Evolutionary conservation across 1,140 invertebrate genomes (phyloP), one percentile per base, ranked within the genome.

Genomic region (Drosophila pectinifera): DNA sequence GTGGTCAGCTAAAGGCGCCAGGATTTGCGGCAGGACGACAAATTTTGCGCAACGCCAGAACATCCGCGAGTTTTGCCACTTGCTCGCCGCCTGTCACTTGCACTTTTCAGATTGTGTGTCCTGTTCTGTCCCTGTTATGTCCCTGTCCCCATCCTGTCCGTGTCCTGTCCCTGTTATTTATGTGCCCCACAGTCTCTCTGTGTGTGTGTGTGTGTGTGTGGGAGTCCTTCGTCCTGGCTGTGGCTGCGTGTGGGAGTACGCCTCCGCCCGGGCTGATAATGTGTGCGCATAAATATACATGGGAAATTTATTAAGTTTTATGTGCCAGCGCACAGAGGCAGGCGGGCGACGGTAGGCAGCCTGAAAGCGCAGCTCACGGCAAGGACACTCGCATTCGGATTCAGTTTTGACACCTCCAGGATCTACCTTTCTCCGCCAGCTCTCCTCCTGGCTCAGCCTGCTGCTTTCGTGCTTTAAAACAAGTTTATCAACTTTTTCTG

Each of bases 221-320:
- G 1, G 18, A 11, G 34, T 61, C 28, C 10, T 14, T 36, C 26
- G 56, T 53, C 49, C 49, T 34, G 36, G 4, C 36, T 38, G 14
- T n/a, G 4, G 18, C 10, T 28, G n/a, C 34, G 28, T 18, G 43
- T 20, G 64, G 14, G 64, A 8, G 36, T 28, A 65, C 42, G 43
- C 63, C 63, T 64, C 43, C 59, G 43, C 59, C 59, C 13, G 45
- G 26, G 13, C 38, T 39, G 85, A 88, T 85, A 79, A 86, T 89
- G 80, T 89, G 83, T 86, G 83, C 84, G 72, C 83, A 88, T 86
- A 79, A 89, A 86, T 88, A 82, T 88, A 78, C 83, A 78, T 65
- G 48, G 78, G 26, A 64, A 85, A 88, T 86, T 78, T 86, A 88
- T 86, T 82, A 82, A 86, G 78, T 88, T 82, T 78, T 70, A 73